A percentile compares a stretch with the other conserved stretches of the same genome.
Conservation (phyloP, 2,113 vertebrate species). For the Coptodon bakossiorum region DNA sequence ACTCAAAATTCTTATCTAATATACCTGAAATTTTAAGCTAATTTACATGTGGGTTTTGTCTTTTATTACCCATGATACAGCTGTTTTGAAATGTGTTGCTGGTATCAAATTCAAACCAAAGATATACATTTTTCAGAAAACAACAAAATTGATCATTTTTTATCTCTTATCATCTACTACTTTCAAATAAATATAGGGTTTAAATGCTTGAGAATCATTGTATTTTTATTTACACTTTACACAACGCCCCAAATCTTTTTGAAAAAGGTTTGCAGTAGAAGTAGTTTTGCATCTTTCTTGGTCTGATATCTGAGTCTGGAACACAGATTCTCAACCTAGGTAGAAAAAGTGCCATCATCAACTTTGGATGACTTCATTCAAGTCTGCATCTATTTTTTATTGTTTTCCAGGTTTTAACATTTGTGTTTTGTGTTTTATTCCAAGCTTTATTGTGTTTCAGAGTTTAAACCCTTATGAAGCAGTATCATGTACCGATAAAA, state of each 20-base stretch:
- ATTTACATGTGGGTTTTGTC: not conserved
- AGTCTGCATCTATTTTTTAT: not conserved
- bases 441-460: not conserved
- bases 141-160: not conserved
- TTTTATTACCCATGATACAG: not conserved
- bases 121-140: not conserved
- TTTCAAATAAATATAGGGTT: not conserved
- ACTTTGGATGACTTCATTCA: not conserved
- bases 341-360: not conserved
- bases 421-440: not conserved
- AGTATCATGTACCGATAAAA: not conserved
- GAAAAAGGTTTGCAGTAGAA: not conserved
- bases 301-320: not conserved
- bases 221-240: not conserved
- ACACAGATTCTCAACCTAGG: not conserved
- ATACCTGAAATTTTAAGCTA: not conserved
- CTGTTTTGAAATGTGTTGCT: not conserved
- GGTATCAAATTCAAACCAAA: not conserved
- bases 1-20: not conserved
- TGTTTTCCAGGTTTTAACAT: not conserved
- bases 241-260: not conserved
- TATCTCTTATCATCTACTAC: not conserved
- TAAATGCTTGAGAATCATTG: not conserved
- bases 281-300: not conserved
- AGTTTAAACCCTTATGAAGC: not conserved